Base-by-base conservation (phyloP, 2,888 invertebrate genomes). In the Resseliella maxima region DNA sequence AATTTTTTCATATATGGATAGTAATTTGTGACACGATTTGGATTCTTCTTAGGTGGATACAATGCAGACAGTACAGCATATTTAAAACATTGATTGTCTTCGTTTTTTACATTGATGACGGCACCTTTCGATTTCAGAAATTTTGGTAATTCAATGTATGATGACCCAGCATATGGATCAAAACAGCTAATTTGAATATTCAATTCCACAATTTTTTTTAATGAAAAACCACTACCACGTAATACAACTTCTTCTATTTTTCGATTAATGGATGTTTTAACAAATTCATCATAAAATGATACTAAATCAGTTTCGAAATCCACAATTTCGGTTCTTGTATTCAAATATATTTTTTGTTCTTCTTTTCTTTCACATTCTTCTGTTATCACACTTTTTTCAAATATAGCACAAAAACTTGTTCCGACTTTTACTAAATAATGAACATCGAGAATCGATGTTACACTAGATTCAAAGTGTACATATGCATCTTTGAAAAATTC, bases 1-100 rank as follows among this genome's bases (percentile, higher is more conserved):
- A 88, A 50, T 15, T 87, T 85, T 21, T 85, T 86, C 0, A 85
- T 27, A 41, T 86, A 88, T 0, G 83, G 54, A 45, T 86, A 86
- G 86, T 89, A 89, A 15, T 86, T 86, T 31, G 87, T 85, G 36
- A 87, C 86, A 18, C 88, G 87, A 18, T 87, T 1, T 8, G 85
- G 31, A 87, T 88, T 24, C 24, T 64, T 18, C 18, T 86, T 21
- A 15, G 50, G 86, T 0, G 88, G 88, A 87, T 88, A 86, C 31
- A 89, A 59, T 2, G 88, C 88, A 1, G 88, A 88, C 1, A 88
- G 46, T 38, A 89, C 85, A 2, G 88, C 87, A 88, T 88, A 89
- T 35, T 87, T 87, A 54, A 89, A 88, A 72, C 88, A 89, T 59
- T 87, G 86, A 35, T 87, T 83, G 86, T 88, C 88, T 15, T 87